Evolutionary conservation across 1,140 invertebrate genomes (phyloP).

Genomic region (Charaxes varanes): DNA sequence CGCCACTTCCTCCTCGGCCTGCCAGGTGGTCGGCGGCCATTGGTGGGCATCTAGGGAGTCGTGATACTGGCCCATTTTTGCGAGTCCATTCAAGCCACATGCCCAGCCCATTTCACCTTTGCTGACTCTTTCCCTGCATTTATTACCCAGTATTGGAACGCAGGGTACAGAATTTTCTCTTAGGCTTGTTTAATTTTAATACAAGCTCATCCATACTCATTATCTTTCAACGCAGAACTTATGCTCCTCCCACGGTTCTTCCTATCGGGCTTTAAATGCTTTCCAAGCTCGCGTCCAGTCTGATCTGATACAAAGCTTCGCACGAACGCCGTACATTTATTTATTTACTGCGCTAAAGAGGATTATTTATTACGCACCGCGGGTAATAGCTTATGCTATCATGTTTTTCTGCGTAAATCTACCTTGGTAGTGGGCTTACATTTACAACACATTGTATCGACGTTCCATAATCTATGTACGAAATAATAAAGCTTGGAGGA

Average conservation of each 20-base stretch:
- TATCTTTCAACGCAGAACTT: conserved; percentile 60
- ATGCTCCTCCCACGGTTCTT: conserved; percentile 48
- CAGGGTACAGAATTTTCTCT: conserved; percentile 8
- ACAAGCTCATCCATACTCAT: conserved; percentile 44
- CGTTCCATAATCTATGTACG: no score
- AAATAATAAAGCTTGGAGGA: no score
- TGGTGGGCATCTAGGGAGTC: no score
- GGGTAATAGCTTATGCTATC: conserved; percentile 58
- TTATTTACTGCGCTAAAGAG: conserved; percentile 63
- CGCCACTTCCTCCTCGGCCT: no score
- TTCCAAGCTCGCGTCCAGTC: conserved; percentile 47
- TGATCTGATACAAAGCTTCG: conserved; percentile 54
- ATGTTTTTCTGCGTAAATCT: conserved; percentile 43
- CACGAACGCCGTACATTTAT: conserved; percentile 59
- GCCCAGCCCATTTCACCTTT: no score
- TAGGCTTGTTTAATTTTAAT: no score
- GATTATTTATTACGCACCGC: conserved; percentile 66
- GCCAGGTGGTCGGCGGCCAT: no score
- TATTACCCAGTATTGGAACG: not conserved
- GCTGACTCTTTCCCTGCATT: no score
- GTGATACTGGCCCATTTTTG: no score
- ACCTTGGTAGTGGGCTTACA: conserved; percentile 7
- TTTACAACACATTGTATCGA: no score
- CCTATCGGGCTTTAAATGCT: conserved; percentile 59
- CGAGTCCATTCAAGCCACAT: no score